Conservation (phyloP, 1,140 invertebrate species). For the Meloidogyne chitwoodi region DNA sequence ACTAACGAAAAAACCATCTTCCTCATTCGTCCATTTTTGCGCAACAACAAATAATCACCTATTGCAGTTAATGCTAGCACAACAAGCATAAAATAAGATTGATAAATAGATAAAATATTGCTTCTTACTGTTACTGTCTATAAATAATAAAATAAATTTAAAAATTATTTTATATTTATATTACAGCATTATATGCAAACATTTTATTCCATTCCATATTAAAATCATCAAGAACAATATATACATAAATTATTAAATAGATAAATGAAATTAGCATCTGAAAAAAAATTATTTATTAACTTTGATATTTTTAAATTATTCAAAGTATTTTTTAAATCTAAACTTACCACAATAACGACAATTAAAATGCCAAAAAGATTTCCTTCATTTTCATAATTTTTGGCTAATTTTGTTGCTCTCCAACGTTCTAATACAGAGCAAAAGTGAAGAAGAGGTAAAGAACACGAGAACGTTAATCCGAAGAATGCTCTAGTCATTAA, state of each 20-base stretch:
- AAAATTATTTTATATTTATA: background rate
- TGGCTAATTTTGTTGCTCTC: background rate
- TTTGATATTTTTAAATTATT: too few relatives aligned
- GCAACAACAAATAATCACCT: background rate
- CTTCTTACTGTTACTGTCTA: background rate
- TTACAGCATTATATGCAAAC: background rate
- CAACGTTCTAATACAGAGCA: constrained; percentile 2
- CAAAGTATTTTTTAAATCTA: background rate
- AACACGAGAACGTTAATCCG: background rate
- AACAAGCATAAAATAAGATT: background rate
- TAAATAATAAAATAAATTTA: background rate
- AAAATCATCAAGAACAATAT: background rate
- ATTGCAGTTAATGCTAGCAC: background rate
- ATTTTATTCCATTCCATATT: background rate
- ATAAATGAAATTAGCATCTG: background rate
- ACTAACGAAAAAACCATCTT: background rate
- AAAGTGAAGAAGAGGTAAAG: constrained; percentile 9
- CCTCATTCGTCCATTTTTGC: background rate
- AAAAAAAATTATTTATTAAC: too few relatives aligned
- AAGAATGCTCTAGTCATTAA: background rate
- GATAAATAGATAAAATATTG: background rate
- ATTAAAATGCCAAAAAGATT: background rate
- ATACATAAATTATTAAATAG: background rate
- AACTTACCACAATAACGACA: background rate
- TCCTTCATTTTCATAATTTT: constrained; percentile 6